Conservation (phyloP, 2,797 vertebrate genomes). For the Macrochelys suwanniensis region DNA sequence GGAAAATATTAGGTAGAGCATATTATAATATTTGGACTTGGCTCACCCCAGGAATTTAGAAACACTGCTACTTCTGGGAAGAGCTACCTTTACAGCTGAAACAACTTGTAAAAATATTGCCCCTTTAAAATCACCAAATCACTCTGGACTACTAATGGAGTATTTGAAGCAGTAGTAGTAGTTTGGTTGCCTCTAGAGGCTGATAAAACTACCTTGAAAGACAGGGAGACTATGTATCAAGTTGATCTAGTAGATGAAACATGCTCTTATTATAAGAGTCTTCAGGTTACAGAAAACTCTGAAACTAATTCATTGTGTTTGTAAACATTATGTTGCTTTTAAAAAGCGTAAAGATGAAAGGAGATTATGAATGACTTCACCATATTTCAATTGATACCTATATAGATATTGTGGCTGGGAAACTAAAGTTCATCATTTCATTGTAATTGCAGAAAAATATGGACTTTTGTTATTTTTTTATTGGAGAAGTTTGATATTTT, state of each 20-base stretch:
- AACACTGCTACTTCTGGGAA: too few species aligned
- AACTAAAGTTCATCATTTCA: too few species aligned
- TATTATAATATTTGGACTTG: neutral
- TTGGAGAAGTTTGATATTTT: too few species aligned
- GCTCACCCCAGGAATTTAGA: neutral
- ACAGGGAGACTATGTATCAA: neutral
- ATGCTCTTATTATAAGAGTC: too few species aligned
- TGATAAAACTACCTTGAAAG: neutral
- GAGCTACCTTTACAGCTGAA: too few species aligned
- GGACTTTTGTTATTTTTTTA: too few species aligned
- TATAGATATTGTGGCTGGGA: too few species aligned
- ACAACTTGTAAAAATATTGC: neutral
- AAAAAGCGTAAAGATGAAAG: neutral
- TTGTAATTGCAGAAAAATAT: too few species aligned
- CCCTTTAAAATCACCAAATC: neutral
- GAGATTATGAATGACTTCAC: accelerated
- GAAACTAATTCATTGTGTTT: neutral
- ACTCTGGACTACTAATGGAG: neutral
- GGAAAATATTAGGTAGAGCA: neutral
- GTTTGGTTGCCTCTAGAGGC: neutral
- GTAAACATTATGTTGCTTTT: neutral
- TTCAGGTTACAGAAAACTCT: neutral
- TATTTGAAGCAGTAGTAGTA: neutral
- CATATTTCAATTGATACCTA: too few species aligned
- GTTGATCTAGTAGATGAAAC: neutral